Evolutionary conservation across 2,888 invertebrate species (phyloP).

Genomic region (Halocaridina rubra): DNA sequence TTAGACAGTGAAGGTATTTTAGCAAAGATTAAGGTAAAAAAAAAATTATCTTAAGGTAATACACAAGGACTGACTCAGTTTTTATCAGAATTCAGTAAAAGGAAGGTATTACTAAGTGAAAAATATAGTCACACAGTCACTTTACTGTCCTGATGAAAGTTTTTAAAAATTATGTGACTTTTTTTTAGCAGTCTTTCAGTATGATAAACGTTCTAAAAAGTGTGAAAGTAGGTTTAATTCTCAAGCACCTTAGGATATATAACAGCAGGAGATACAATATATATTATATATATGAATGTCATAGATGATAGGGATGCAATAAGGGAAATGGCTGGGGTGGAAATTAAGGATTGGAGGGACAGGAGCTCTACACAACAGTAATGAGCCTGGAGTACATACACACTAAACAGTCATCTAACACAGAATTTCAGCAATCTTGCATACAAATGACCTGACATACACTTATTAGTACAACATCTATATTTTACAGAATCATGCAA

Average conservation of each 20-base stretch:
- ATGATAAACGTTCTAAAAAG: constrained; percentile 34
- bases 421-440: background rate
- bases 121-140: constrained; percentile 50
- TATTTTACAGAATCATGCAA: too few relatives aligned
- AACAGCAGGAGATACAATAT: constrained; percentile 10
- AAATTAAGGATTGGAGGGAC: background rate
- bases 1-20: constrained; percentile 40
- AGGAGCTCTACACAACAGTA: background rate
- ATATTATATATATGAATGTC: constrained; percentile 12
- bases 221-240: constrained; percentile 19
- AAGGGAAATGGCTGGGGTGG: background rate
- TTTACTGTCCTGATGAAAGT: constrained; percentile 60
- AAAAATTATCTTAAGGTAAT: constrained; percentile 15
- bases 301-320: constrained; percentile 24
- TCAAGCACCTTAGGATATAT: constrained; percentile 31
- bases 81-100: constrained; percentile 30
- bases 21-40: constrained; percentile 32
- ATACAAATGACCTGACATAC: background rate
- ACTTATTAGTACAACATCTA: background rate
- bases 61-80: constrained; percentile 12
- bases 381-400: background rate
- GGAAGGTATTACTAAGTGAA: constrained; percentile 27
- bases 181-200: constrained; percentile 40
- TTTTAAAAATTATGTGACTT: constrained; percentile 44
- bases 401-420: background rate